phyloP scores from a whole-genome alignment of 2,797 vertebrate species.

The Eulemur rubriventer region DNA sequence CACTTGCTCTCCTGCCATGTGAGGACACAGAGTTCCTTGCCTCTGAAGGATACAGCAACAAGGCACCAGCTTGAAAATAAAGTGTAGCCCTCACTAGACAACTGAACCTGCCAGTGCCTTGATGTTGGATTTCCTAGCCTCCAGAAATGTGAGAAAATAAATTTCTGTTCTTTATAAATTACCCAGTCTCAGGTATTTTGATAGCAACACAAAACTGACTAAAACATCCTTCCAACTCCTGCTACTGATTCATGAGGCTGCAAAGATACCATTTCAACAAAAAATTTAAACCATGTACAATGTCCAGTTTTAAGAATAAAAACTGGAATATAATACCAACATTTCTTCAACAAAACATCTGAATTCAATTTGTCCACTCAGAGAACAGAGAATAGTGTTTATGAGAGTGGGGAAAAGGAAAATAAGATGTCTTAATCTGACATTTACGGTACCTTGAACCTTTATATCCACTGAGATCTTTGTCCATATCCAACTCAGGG shows the following conservation, averaged over 20 bases:
- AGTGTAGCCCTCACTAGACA: neutral
- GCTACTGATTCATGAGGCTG: neutral
- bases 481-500: conserved; percentile 97
- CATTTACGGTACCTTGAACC: conserved; percentile 90
- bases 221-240: neutral
- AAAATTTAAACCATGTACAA: neutral
- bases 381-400: neutral
- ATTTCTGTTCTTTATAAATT: neutral
- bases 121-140: neutral
- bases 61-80: neutral
- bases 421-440: neutral
- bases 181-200: neutral
- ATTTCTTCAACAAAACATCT: conserved; percentile 46
- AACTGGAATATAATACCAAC: neutral
- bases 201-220: neutral
- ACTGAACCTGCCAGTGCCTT: neutral
- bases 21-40: neutral
- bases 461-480: conserved; percentile 92
- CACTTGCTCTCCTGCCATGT: neutral
- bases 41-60: neutral
- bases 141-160: neutral
- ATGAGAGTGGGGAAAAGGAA: neutral
- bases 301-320: neutral
- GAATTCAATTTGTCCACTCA: neutral
- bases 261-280: neutral